phyloP scores from a whole-genome alignment of 1,140 invertebrate genomes.

The Heliothis subflexa region DNA sequence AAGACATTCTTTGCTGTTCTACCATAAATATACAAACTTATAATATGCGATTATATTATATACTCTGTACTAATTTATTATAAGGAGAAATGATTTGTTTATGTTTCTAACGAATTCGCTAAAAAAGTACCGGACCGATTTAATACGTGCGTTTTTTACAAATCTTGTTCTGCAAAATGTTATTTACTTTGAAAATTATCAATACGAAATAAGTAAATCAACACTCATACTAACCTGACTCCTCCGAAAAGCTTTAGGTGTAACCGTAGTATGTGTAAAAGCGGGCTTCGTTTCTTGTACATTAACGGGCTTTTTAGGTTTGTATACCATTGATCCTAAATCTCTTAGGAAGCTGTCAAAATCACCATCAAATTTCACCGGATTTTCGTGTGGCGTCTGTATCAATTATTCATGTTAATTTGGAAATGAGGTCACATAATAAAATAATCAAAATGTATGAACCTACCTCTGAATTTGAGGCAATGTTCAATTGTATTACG shows the following conservation, averaged over 20 bases:
- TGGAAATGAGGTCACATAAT: neutral
- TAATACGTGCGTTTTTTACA: too few relatives aligned
- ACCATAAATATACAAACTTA: too few relatives aligned
- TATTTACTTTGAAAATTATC: too few relatives aligned
- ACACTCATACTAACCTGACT: slow-evolving; percentile 37
- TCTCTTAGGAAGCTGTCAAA: slow-evolving; percentile 55
- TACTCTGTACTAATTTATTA: too few relatives aligned
- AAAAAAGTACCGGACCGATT: too few relatives aligned
- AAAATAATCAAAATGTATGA: neutral
- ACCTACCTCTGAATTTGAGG: slow-evolving; percentile 11
- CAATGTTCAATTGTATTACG: slow-evolving; percentile 4
- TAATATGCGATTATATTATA: too few relatives aligned
- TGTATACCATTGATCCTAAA: slow-evolving; percentile 54
- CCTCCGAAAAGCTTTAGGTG: slow-evolving; percentile 16
- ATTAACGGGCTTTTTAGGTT: slow-evolving; percentile 27
- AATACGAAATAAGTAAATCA: too few relatives aligned
- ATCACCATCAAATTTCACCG: slow-evolving; percentile 45
- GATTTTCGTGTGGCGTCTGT: slow-evolving; percentile 3
- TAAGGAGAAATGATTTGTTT: too few relatives aligned
- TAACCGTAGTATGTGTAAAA: neutral
- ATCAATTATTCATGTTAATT: neutral
- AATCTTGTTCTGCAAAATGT: too few relatives aligned
- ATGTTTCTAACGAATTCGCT: too few relatives aligned
- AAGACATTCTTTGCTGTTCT: too few relatives aligned
- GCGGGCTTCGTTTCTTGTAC: neutral